Conservation (phyloP, 2,113 vertebrate species). For the Hylia prasina region DNA sequence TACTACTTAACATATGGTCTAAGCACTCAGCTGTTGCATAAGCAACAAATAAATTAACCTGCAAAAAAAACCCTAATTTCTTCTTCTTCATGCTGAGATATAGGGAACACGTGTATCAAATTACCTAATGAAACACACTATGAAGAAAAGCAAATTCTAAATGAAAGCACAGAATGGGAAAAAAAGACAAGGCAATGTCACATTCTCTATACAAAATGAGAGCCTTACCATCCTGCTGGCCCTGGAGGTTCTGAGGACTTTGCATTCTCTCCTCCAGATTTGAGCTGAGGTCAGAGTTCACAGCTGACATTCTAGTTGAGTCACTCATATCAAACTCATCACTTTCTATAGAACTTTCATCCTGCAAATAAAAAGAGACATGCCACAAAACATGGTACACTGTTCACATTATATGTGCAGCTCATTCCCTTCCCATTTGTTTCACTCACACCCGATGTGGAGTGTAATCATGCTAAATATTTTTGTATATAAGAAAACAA, state of each 20-base stretch:
- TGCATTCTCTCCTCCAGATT: conserved; percentile 85
- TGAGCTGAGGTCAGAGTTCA: conserved; percentile 85
- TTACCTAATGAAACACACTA: not conserved
- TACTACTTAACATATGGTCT: not conserved
- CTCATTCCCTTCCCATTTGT: not conserved
- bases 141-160: conserved; percentile 21
- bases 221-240: conserved; percentile 82
- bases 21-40: not conserved
- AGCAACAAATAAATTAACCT: conserved; percentile 27
- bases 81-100: not conserved
- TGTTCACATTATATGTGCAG: not conserved
- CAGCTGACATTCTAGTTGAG: conserved; percentile 83
- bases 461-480: not conserved
- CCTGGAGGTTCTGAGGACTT: conserved; percentile 80
- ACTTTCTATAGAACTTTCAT: conserved; percentile 85
- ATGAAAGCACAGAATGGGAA: not conserved
- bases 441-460: not conserved
- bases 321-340: conserved; percentile 87
- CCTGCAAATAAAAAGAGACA: conserved; percentile 57
- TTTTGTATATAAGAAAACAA: not conserved
- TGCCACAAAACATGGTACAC: not conserved
- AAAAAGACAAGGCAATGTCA: not conserved
- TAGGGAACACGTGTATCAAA: not conserved
- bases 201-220: not conserved
- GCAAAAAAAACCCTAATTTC: not conserved